Evolutionary conservation across 1,140 invertebrate genomes (phyloP), one percentile per base, ranked within the genome.

Genomic region (Lordiphosa collinella): DNA sequence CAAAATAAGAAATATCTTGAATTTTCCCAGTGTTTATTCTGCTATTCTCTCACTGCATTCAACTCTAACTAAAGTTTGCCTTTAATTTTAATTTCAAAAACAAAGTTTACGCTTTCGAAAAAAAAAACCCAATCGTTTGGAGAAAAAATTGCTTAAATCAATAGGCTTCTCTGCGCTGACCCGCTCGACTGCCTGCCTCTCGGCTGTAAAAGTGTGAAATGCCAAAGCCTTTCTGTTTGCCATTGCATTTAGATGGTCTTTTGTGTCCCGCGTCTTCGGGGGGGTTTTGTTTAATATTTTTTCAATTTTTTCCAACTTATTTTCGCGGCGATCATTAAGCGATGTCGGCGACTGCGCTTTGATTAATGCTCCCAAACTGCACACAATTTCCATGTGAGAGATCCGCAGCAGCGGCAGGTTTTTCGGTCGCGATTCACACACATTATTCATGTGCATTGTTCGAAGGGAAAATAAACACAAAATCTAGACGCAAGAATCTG

Each of bases 361-460:
- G 78, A 82, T 82, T 82, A 82, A 82, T 84, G 76, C 68, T 84
- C 78, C 67, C 78, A 82, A 82, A 72, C 55, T 78, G 54, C 40
- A 41, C 55, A 69, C 64, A 67, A 55, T 64, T 56, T 66, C 56
- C 59, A 78, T 80, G 38, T 40, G 73, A 54, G 62, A 55, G 73
- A 79, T 79, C 76, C 69, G 18, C 18, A 18, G 18, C 18, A 18
- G 70, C 79, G n/a, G 72, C 78, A 82, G 72, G 79, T 78, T 78
- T 76, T 84, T 56, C 47, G 56, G 48, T 36, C 70, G 64, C 75
- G 78, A 84, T 84, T 84, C 78, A 84, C 78, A 84, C 78, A 84
- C 78, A 84, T 84, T 84, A 84, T 84, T 84, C 78, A 84, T 84
- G 78, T 76, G 76, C 75, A 80, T 80, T 84, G 78, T 84, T 84